These are phyloP conservation scores for Acanthurus leucopareius DNA, from an alignment of 2,797 vertebrate genomes.

Conservation along the genomic window DNA sequence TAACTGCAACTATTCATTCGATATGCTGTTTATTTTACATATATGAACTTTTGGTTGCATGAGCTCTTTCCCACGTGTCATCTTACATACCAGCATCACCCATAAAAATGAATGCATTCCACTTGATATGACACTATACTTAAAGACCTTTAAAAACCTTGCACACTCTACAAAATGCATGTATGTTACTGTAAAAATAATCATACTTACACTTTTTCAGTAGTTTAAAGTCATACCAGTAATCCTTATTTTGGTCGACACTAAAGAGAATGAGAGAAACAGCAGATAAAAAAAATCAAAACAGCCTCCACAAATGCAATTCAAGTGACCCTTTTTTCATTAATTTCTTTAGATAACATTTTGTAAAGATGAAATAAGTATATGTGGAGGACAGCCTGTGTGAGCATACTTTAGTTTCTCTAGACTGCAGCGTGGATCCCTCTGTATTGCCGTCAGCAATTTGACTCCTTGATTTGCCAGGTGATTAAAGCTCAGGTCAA, in stretches of 20 bases:
- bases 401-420: conserved; percentile 44
- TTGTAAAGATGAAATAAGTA: not conserved
- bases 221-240: conserved; percentile 50
- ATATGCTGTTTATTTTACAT: not conserved
- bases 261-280: conserved; percentile 19
- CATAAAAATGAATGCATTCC: no score
- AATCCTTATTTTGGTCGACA: conserved; percentile 47
- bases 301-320: not conserved
- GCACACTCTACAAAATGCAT: not conserved
- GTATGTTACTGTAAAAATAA: not conserved
- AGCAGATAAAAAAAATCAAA: not conserved
- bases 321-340: not conserved
- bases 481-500: conserved; percentile 66
- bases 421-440: conserved; percentile 35
- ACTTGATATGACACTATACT: no score
- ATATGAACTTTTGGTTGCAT: not conserved
- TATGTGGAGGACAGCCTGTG: not conserved
- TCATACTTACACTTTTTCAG: conserved; percentile 47
- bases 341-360: not conserved
- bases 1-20: not conserved
- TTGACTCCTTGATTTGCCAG: conserved; percentile 33
- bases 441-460: conserved; percentile 34
- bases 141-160: not conserved
- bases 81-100: no score
- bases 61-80: not conserved